Evolutionary conservation across 2,797 vertebrate species (phyloP).

Genomic region (Xerus rutilus): DNA sequence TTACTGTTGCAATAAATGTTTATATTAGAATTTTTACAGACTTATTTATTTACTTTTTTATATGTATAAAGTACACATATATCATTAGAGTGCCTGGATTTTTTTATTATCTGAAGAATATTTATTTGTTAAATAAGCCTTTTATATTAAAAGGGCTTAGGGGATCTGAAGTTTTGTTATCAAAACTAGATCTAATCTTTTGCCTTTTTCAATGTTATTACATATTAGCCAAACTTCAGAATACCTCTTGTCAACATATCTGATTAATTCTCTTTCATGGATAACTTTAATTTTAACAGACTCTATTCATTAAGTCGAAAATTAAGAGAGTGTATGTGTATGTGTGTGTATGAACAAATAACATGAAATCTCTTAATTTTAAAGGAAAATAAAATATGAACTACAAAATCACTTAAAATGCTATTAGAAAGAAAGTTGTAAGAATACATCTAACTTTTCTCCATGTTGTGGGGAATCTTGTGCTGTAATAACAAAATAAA

Average conservation of each 20-base stretch:
- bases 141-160: constrained; percentile 90
- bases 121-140: constrained; percentile 87
- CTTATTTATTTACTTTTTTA: constrained; percentile 84
- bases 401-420: constrained; percentile 51
- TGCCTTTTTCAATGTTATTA: constrained; percentile 85
- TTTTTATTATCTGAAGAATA: constrained; percentile 85
- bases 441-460: constrained; percentile 35
- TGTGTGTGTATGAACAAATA: background rate
- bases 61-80: constrained; percentile 77
- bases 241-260: constrained; percentile 82
- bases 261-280: constrained; percentile 70
- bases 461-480: constrained; percentile 43
- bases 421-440: constrained; percentile 56
- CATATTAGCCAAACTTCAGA: constrained; percentile 77
- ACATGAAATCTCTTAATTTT: constrained; percentile 25
- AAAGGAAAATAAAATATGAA: constrained; percentile 59
- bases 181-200: constrained; percentile 84
- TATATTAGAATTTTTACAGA: constrained; percentile 75
- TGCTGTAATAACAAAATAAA: constrained; percentile 79
- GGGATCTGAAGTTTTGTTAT: constrained; percentile 84
- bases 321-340: background rate
- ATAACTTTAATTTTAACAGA: constrained; percentile 50
- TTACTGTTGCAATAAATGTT: constrained; percentile 61
- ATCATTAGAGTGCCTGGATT: constrained; percentile 82
- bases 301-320: constrained; percentile 16